A percentile compares a stretch with the other conserved stretches of the same genome.
Conservation (phyloP, 2,888 invertebrate genomes). For the Epirrhoe tristata region DNA sequence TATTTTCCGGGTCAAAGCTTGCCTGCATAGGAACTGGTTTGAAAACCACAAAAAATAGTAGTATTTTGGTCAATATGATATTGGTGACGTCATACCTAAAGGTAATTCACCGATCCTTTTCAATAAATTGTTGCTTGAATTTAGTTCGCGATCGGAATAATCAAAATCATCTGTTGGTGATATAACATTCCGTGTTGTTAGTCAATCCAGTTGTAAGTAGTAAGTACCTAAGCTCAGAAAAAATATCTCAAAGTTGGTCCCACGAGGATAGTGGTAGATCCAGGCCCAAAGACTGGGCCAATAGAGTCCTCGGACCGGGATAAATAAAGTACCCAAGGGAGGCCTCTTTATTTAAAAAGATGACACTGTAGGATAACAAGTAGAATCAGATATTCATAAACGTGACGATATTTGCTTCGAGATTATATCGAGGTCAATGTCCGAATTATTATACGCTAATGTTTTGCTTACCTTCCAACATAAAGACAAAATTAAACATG, state of each 20-base stretch:
- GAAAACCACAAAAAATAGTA: slow-evolving; percentile 27
- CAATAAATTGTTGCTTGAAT: background rate
- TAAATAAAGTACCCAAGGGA: no score
- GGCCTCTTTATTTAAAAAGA: no score
- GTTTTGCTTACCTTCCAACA: background rate
- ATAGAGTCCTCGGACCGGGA: no score
- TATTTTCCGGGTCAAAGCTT: slow-evolving; percentile 28
- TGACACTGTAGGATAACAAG: no score
- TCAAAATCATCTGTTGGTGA: no score
- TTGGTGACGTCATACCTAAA: slow-evolving; percentile 20
- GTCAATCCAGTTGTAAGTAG: no score
- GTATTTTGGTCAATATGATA: slow-evolving; percentile 28
- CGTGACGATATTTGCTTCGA: background rate
- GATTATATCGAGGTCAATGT: background rate
- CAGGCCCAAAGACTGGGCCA: no score
- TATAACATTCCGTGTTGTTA: no score
- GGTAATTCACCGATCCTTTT: slow-evolving; percentile 22
- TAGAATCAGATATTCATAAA: background rate
- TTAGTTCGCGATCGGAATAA: background rate
- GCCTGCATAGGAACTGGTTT: slow-evolving; percentile 30
- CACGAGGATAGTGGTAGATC: no score
- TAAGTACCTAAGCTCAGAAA: no score
- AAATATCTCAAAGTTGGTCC: no score
- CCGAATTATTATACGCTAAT: background rate
- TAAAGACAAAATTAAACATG: background rate